These are phyloP conservation scores for Ochropacha duplaris DNA, from an alignment of 2,888 invertebrate genomes.

Conservation along the genomic window DNA sequence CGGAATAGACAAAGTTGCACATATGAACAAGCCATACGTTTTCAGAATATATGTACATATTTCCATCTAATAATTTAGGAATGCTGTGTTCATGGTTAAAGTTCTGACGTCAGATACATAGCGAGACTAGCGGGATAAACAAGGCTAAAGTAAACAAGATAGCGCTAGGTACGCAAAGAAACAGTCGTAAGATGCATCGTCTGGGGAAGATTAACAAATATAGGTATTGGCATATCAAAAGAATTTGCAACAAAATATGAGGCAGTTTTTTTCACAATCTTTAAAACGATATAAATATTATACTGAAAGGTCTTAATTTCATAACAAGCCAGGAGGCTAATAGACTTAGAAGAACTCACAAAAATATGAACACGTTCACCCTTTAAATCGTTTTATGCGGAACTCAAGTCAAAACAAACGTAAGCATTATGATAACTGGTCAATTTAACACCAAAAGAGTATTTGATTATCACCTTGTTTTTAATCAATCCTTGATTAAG, in stretches of 20 bases:
- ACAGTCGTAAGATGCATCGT: neutral
- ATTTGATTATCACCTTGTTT: neutral
- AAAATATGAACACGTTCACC: neutral
- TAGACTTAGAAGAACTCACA: neutral
- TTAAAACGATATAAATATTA: neutral
- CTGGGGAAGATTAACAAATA: neutral
- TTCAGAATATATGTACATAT: neutral
- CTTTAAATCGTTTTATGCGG: neutral
- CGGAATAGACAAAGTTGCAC: neutral
- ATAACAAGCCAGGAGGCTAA: neutral
- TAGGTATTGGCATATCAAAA: no score
- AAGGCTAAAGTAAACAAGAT: constrained; percentile 1
- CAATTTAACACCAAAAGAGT: neutral
- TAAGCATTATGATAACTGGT: neutral
- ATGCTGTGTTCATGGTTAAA: constrained; percentile 4
- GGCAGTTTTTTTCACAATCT: neutral
- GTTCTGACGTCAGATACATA: constrained; percentile 4
- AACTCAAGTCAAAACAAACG: neutral
- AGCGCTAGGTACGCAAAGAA: neutral
- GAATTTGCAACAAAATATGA: no score
- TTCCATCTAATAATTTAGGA: neutral
- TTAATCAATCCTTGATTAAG: neutral
- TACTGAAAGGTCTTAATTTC: neutral
- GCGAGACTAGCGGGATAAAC: constrained; percentile 2
- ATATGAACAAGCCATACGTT: neutral